Conservation (phyloP, 2,797 vertebrate species). For the Clarias fuscus region DNA sequence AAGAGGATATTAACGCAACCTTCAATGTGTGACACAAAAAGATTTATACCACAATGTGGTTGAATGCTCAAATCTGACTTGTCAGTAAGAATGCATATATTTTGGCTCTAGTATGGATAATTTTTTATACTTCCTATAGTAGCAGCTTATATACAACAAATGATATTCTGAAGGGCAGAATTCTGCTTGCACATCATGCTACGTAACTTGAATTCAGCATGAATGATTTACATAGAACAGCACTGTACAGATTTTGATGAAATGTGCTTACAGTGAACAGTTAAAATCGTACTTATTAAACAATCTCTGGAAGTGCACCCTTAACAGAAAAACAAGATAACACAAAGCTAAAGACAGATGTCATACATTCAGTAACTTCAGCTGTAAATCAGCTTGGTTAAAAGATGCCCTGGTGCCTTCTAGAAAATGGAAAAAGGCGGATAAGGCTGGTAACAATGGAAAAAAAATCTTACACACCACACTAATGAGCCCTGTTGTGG, state of each 20-base stretch:
- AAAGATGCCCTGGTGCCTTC: not conserved
- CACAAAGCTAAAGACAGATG: not conserved
- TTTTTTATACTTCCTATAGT: not conserved
- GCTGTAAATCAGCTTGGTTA: not conserved
- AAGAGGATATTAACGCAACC: not conserved
- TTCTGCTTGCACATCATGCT: not conserved
- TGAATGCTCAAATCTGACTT: not conserved
- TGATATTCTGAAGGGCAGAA: not conserved
- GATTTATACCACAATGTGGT: not conserved
- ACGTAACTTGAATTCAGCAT: not conserved
- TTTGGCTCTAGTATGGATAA: not conserved
- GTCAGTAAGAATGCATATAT: not conserved
- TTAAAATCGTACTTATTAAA: not conserved
- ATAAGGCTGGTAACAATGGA: conserved; percentile 5
- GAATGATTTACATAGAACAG: not conserved
- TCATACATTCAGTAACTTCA: not conserved
- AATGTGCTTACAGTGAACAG: not conserved
- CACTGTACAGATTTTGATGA: not conserved
- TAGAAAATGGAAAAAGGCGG: not conserved
- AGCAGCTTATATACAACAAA: not conserved
- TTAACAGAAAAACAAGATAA: not conserved
- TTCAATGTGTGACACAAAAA: not conserved
- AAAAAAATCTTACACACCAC: conserved; percentile 23
- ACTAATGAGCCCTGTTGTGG: conserved; percentile 48
- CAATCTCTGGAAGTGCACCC: not conserved